Percentiles rank a stretch among this genome's conserved stretches.
These are phyloP conservation scores for Cerceris rybyensis DNA, from an alignment of 2,888 invertebrate species.

Conservation along the genomic window DNA sequence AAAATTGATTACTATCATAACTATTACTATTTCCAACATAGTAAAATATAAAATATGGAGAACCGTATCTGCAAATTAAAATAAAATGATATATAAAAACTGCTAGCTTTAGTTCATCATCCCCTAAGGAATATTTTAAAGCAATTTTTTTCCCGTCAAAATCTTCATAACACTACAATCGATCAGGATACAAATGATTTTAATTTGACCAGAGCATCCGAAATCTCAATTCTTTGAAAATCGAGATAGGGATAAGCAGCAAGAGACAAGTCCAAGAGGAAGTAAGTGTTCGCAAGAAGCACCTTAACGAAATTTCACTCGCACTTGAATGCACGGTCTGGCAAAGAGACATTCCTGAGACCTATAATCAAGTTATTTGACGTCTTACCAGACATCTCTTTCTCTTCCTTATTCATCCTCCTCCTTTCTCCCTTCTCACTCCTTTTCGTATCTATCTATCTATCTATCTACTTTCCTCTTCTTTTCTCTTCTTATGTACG, in stretches of 20 bases:
- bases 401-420: slow-evolving; percentile 29
- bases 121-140: too few species aligned
- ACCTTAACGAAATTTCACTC: slow-evolving; percentile 74
- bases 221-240: slow-evolving; percentile 14
- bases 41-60: too few species aligned
- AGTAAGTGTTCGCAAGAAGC: slow-evolving; percentile 53
- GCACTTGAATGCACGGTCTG: slow-evolving; percentile 68
- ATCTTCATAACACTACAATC: not conserved
- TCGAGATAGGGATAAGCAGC: slow-evolving; percentile 38
- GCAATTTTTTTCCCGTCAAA: too few species aligned
- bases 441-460: slow-evolving; percentile 4
- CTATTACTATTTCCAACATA: too few species aligned
- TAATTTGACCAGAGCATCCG: slow-evolving; percentile 12
- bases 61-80: too few species aligned
- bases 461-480: slow-evolving; percentile 3
- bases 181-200: not conserved
- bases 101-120: too few species aligned
- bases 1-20: too few species aligned
- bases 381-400: slow-evolving; percentile 67
- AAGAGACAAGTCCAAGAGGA: slow-evolving; percentile 44
- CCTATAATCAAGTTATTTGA: slow-evolving; percentile 78
- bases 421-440: slow-evolving; percentile 14
- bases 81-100: too few species aligned
- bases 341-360: slow-evolving; percentile 77
- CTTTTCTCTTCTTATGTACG: not conserved